Conservation (phyloP, 2,797 vertebrate genomes). For the Florisuga fusca region DNA sequence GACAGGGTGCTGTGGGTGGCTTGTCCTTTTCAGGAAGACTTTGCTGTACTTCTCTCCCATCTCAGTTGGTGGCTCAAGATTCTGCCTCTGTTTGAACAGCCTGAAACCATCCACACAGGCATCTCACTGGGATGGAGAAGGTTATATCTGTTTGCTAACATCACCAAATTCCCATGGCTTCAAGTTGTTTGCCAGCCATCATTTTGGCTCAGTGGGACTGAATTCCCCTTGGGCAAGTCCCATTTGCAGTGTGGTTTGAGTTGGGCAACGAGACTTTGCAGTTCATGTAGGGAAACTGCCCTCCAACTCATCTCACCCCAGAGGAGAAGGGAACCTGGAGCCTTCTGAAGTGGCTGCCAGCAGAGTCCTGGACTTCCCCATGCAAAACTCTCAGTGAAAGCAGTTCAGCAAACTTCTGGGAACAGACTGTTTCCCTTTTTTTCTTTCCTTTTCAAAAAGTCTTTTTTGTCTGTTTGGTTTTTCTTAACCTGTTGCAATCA, state of each 20-base stretch:
- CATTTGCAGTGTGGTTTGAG: neutral
- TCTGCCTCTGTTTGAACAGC: neutral
- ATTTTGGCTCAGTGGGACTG: neutral
- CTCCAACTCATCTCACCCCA: neutral
- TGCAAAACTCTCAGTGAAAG: neutral
- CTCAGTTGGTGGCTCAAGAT: neutral
- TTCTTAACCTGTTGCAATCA: neutral
- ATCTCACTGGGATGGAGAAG: neutral
- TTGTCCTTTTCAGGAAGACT: neutral
- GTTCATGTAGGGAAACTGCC: neutral
- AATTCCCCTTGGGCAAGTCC: neutral
- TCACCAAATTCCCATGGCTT: neutral
- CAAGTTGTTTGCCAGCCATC: neutral
- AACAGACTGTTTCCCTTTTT: conserved; percentile 7
- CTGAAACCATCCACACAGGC: neutral
- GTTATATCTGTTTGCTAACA: neutral
- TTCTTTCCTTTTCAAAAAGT: neutral
- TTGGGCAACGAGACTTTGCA: neutral
- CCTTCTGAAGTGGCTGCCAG: neutral
- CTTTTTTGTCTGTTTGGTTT: neutral
- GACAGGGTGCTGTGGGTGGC: neutral
- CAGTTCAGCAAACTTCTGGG: neutral
- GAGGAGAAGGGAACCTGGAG: neutral
- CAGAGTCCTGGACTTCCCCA: neutral
- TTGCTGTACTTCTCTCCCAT: neutral